Evolutionary conservation across 1,140 invertebrate species (phyloP).

Genomic region (Melanaphis sacchari): DNA sequence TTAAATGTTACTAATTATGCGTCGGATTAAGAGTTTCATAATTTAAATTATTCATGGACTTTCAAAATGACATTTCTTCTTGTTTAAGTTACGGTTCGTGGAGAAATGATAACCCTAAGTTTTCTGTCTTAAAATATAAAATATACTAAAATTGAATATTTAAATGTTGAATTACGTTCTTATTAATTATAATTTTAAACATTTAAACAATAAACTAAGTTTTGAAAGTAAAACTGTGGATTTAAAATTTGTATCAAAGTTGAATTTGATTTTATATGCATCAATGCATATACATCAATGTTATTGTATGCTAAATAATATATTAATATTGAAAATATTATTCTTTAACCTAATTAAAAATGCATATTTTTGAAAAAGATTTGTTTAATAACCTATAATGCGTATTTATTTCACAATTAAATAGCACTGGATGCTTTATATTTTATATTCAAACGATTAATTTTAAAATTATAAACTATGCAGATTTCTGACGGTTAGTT

Average conservation of each 20-base stretch:
- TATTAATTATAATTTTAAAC: background rate
- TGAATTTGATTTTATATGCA: background rate
- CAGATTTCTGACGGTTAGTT: background rate
- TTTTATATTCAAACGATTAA: background rate
- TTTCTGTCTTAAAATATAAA: background rate
- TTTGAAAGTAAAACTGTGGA: background rate
- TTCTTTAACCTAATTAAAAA: background rate
- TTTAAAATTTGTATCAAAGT: background rate
- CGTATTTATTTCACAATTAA: background rate
- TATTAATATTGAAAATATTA: background rate
- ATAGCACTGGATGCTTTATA: background rate
- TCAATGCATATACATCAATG: background rate
- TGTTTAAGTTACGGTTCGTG: background rate
- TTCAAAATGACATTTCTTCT: conserved; percentile 6
- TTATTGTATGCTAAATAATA: background rate
- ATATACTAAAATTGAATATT: background rate
- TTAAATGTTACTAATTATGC: conserved; percentile 23
- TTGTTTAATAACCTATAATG: background rate
- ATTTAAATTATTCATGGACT: conserved; percentile 25
- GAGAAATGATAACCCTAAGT: background rate
- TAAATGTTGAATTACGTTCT: background rate
- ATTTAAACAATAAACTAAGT: background rate
- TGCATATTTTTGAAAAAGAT: background rate
- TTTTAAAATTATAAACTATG: background rate
- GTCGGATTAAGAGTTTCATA: background rate